Percentiles rank a stretch among this genome's conserved stretches.
These are phyloP conservation scores for Acanthopagrus latus DNA, from an alignment of 2,797 vertebrate species.

Conservation along the genomic window DNA sequence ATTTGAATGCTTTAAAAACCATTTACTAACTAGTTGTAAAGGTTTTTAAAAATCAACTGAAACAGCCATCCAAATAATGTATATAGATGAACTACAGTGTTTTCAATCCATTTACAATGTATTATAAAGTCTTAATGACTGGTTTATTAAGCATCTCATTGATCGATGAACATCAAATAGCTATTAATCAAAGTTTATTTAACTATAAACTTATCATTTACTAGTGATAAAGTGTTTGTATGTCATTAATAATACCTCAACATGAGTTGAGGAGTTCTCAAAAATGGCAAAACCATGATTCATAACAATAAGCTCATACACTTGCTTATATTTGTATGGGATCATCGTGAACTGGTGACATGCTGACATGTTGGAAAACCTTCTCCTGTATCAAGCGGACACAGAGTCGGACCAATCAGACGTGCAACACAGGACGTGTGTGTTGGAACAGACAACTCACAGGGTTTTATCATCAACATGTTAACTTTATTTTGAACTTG, in stretches of 20 bases:
- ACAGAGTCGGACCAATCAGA: slow-evolving; percentile 1
- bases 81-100: too few species aligned
- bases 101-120: too few species aligned
- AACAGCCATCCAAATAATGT: too few species aligned
- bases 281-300: background rate
- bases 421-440: background rate
- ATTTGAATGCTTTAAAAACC: too few species aligned
- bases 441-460: slow-evolving; percentile 57
- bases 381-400: background rate
- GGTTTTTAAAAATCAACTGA: too few species aligned
- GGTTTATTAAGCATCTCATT: too few species aligned
- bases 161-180: too few species aligned
- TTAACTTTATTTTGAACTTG: slow-evolving; percentile 85
- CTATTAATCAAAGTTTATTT: too few species aligned
- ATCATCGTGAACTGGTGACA: background rate
- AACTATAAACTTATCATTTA: too few species aligned
- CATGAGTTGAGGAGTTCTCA: slow-evolving; percentile 50
- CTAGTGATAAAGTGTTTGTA: slow-evolving; percentile 7
- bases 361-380: background rate
- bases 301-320: background rate
- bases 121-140: too few species aligned
- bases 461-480: slow-evolving; percentile 82
- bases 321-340: slow-evolving; percentile 4
- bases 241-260: slow-evolving; percentile 67
- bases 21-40: too few species aligned